A percentile compares a stretch with the other conserved stretches of the same genome.
Evolutionary conservation across 2,113 vertebrate genomes (phyloP).

Genomic region (Poeciliopsis turrubarensis): DNA sequence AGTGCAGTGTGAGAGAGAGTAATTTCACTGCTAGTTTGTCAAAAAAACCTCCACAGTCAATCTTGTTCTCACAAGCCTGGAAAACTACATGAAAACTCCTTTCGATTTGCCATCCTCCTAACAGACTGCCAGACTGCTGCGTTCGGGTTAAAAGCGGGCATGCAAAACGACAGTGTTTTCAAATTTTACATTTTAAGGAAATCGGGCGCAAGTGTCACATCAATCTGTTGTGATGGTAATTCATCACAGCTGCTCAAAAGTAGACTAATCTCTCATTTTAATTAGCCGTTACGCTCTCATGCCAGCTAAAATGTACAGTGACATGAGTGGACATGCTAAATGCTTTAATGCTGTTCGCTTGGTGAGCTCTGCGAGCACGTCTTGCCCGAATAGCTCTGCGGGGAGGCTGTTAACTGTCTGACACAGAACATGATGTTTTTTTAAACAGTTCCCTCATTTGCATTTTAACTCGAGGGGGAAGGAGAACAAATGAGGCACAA

Average conservation of each 20-base stretch:
- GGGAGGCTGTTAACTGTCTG: constrained; percentile 18
- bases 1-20: constrained; percentile 27
- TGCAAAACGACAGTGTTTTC: neutral
- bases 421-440: constrained; percentile 20
- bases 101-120: constrained; percentile 17
- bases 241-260: constrained; percentile 3
- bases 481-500: constrained; percentile 25
- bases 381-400: constrained; percentile 2
- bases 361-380: neutral
- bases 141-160: neutral
- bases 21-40: constrained; percentile 46
- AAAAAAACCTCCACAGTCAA: constrained; percentile 46
- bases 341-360: neutral
- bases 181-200: neutral
- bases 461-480: constrained; percentile 9
- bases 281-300: constrained; percentile 14
- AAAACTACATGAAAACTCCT: constrained; percentile 3
- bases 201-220: neutral
- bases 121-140: constrained; percentile 12
- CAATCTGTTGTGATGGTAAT: neutral
- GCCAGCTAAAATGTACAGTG: constrained; percentile 3
- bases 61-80: constrained; percentile 31
- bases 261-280: neutral
- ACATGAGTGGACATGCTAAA: constrained; percentile 26
- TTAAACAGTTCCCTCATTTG: constrained; percentile 41